These are phyloP conservation scores for Penelope pileata DNA, from an alignment of 2,113 vertebrate genomes.

Conservation along the genomic window DNA sequence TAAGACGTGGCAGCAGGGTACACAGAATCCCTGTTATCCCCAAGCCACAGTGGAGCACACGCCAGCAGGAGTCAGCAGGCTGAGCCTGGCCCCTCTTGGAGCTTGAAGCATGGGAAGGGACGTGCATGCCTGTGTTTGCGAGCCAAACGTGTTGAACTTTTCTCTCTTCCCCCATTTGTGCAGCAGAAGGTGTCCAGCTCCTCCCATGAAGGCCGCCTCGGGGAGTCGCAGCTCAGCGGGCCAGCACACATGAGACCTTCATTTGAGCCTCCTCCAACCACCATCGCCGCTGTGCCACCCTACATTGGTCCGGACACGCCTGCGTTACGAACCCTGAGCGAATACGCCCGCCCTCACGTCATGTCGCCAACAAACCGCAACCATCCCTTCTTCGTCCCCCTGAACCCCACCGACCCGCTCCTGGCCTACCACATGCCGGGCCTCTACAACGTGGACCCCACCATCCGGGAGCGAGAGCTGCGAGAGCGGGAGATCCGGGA, in stretches of 20 bases:
- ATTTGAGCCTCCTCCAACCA: slow-evolving; percentile 91
- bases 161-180: background rate
- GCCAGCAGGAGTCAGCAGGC: background rate
- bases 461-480: slow-evolving; percentile 92
- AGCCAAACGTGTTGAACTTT: rapidly evolving
- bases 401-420: slow-evolving; percentile 92
- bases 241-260: slow-evolving; percentile 89
- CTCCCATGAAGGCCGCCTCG: slow-evolving; percentile 89
- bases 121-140: too few species aligned
- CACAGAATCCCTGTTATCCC: background rate
- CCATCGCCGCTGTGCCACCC: slow-evolving; percentile 94
- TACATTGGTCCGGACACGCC: slow-evolving; percentile 98
- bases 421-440: slow-evolving; percentile 97
- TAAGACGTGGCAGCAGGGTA: background rate
- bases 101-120: background rate
- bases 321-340: slow-evolving; percentile 94
- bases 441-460: slow-evolving; percentile 94
- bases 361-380: slow-evolving; percentile 98
- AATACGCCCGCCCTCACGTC: slow-evolving; percentile 97
- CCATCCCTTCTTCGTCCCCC: slow-evolving; percentile 96
- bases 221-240: slow-evolving; percentile 86
- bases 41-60: rapidly evolving
- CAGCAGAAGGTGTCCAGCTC: slow-evolving; percentile 93
- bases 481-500: slow-evolving; percentile 92
- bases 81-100: background rate